Evolutionary conservation across 2,113 vertebrate species (phyloP).

Genomic region (chimpanzee (Pan troglodytes)): NHGRI_mPanTro3-v2.1_pri NC_072401.2:170482501-170483000

Average conservation of each 20-base stretch:
- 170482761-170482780: not conserved
- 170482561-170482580: too few species aligned
- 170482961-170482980: not conserved
- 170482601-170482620: too few species aligned
- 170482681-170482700: not conserved
- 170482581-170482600: too few species aligned
- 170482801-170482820: not conserved
- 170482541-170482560: too few species aligned
- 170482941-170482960: too few species aligned
- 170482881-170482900: not conserved
- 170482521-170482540: too few species aligned
- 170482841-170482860: not conserved
- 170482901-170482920: rapidly evolving
- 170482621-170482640: too few species aligned
- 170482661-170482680: too few species aligned
- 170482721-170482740: not conserved
- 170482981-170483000: not conserved
- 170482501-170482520: too few species aligned
- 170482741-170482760: not conserved
- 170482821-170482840: rapidly evolving
- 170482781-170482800: not conserved
- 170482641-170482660: too few species aligned
- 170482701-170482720: not conserved
- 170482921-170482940: not conserved
- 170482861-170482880: not conserved